Conservation (phyloP, 2,797 vertebrate species). For the Acipenser ruthenus region DNA sequence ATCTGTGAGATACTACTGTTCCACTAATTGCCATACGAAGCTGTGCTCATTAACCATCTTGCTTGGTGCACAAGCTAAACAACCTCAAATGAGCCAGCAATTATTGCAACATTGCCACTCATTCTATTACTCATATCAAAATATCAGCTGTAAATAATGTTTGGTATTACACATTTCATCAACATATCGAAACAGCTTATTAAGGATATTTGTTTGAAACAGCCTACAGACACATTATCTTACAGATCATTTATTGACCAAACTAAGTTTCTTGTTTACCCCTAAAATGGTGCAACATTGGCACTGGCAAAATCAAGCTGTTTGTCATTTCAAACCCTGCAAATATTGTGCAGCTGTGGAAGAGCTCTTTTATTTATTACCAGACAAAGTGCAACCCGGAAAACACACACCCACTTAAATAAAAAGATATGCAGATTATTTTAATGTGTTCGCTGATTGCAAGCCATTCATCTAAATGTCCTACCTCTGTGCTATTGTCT, state of each 20-base stretch:
- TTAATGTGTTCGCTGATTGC: conserved; percentile 37
- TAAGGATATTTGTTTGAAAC: conserved; percentile 38
- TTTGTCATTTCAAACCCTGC: conserved; percentile 13
- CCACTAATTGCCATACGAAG: conserved; percentile 84
- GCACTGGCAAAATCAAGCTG: conserved; percentile 36
- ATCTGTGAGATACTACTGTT: conserved; percentile 75
- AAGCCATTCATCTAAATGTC: conserved; percentile 36
- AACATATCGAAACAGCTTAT: conserved; percentile 67
- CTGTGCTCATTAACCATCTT: conserved; percentile 92
- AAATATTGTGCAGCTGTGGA: conserved; percentile 10
- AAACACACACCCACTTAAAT: conserved; percentile 28
- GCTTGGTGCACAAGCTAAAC: conserved; percentile 86
- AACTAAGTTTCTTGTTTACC: conserved; percentile 48
- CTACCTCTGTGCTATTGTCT: conserved; percentile 48
- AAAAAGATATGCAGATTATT: conserved; percentile 29
- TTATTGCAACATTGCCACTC: conserved; percentile 80
- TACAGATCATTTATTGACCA: conserved; percentile 47
- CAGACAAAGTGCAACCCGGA: not conserved
- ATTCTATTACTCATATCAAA: conserved; percentile 66
- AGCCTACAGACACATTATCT: conserved; percentile 31
- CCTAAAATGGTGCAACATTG: conserved; percentile 41
- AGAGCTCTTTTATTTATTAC: not conserved
- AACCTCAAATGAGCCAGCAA: conserved; percentile 86
- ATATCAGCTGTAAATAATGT: conserved; percentile 77
- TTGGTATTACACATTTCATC: conserved; percentile 72